phyloP scores from a whole-genome alignment of 1,140 invertebrate species.

The Drosophila equinoxialis region DNA sequence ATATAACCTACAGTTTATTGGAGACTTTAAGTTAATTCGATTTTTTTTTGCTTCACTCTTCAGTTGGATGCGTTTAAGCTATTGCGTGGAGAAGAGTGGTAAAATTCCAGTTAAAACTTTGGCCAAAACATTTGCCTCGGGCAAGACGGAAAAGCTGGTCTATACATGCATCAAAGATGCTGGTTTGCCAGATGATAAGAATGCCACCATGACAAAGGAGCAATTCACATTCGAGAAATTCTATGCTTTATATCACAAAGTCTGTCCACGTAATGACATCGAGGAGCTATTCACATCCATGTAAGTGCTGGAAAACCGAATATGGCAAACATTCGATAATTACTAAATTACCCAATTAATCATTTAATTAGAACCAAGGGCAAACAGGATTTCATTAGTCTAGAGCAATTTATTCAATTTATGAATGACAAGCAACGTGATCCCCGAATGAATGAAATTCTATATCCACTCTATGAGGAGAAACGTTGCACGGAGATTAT shows the following conservation, averaged over 20 bases:
- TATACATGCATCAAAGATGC: constrained; percentile 98
- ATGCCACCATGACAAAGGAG: constrained; percentile 96
- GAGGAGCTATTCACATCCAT: constrained; percentile 98
- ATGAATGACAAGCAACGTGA: constrained; percentile 99
- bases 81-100: constrained; percentile 95
- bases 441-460: constrained; percentile 98
- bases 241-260: constrained; percentile 98
- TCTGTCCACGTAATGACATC: constrained; percentile 99
- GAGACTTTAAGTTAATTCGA: background rate
- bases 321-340: too few species aligned
- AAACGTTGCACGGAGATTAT: constrained; percentile 97
- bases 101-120: constrained; percentile 99
- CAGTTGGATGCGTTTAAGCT: constrained; percentile 98
- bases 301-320: constrained; percentile 86
- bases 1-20: too few species aligned
- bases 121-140: constrained; percentile 98
- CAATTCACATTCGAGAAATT: constrained; percentile 99
- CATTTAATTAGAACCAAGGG: constrained; percentile 90
- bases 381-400: constrained; percentile 92
- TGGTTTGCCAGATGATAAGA: constrained; percentile 97
- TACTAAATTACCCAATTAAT: background rate
- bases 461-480: constrained; percentile 98
- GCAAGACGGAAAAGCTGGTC: constrained; percentile 98
- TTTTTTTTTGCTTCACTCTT: background rate
- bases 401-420: constrained; percentile 96